phyloP scores from a whole-genome alignment of 2,797 vertebrate genomes.

The Psittacula derbiana region DNA sequence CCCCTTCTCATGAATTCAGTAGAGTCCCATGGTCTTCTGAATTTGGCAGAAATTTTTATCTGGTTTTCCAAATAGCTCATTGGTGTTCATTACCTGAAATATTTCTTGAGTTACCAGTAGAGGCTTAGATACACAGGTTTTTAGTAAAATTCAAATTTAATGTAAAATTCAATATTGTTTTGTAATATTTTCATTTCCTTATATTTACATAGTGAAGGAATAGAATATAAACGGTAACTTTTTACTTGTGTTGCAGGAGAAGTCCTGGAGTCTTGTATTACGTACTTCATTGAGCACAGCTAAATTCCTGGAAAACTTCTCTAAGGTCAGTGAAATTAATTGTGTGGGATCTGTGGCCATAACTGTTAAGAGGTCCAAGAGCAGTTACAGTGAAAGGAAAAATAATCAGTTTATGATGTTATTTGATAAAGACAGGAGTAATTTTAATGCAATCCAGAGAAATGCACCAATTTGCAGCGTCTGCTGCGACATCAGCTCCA shows the following conservation, averaged over 20 bases:
- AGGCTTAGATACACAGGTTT: background rate
- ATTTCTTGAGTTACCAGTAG: background rate
- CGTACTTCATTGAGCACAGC: background rate
- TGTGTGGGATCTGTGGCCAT: background rate
- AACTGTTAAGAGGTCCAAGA: background rate
- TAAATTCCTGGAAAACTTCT: background rate
- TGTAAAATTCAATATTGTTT: background rate
- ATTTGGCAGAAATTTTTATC: background rate
- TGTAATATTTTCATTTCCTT: background rate
- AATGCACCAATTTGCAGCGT: background rate
- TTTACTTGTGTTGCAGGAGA: background rate
- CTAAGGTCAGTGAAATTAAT: background rate
- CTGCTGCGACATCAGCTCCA: slow-evolving; percentile 9
- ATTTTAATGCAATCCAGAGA: background rate
- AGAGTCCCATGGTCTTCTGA: background rate
- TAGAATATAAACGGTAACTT: background rate
- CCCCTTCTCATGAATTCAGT: background rate
- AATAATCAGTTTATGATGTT: background rate
- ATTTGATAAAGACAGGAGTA: background rate
- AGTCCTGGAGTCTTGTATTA: background rate
- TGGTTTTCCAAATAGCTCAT: background rate
- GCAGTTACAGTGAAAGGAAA: background rate
- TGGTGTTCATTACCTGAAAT: background rate
- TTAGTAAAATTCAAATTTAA: background rate
- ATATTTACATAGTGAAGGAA: background rate